Conservation (phyloP, 1,140 invertebrate species). For the Chrysopa pallens region DNA sequence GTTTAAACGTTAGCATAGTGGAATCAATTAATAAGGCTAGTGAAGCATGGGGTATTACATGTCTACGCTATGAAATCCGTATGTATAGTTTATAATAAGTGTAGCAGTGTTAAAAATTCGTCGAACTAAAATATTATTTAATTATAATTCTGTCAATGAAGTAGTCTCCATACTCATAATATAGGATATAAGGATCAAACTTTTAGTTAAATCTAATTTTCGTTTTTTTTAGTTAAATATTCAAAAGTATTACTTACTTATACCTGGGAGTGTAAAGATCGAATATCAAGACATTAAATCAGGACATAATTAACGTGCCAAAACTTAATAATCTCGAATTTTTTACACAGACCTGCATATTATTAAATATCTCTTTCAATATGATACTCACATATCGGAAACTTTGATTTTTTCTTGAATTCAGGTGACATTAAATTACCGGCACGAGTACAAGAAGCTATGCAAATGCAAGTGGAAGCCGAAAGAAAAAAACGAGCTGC, state of each 20-base stretch:
- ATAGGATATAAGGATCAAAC: too few species aligned
- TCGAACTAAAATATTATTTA: conserved; percentile 2
- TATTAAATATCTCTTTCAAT: too few species aligned
- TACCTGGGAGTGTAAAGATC: too few species aligned
- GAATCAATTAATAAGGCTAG: conserved; percentile 96
- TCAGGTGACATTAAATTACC: conserved; percentile 87
- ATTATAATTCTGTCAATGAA: too few species aligned
- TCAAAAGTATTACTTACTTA: too few species aligned
- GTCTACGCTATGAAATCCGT: conserved; percentile 96
- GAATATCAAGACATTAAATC: too few species aligned
- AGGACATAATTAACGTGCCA: too few species aligned
- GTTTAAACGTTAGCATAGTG: conserved; percentile 89
- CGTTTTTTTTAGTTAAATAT: too few species aligned
- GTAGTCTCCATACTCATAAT: too few species aligned
- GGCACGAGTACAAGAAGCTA: conserved; percentile 86
- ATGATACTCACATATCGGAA: background rate
- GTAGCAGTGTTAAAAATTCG: background rate
- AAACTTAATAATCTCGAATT: too few species aligned
- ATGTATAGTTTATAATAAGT: conserved; percentile 24
- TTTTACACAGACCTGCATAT: too few species aligned
- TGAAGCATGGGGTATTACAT: conserved; percentile 94
- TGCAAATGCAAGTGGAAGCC: conserved; percentile 99
- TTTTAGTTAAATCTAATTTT: too few species aligned
- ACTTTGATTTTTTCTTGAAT: background rate
- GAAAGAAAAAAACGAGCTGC: conserved; percentile 91